Base-by-base conservation (phyloP, 1,140 invertebrate species). In the Rhopalosiphum padi region DNA sequence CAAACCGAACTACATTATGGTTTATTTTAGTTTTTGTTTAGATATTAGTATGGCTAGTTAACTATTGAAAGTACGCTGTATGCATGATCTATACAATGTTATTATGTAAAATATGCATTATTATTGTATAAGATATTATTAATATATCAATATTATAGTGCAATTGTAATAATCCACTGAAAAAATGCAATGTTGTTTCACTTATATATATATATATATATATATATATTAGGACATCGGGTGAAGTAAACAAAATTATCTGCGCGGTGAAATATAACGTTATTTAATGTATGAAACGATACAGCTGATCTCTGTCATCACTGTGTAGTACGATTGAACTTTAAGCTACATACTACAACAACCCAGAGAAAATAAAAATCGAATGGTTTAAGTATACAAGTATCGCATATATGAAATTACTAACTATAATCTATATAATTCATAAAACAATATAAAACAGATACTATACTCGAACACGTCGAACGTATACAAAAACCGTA, bases 391-490 rank as follows among this genome's bases (percentile, higher is more conserved):
- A 2, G 37, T 41, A 11, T 9, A 85, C 1, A 43, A 85, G 41
- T 43, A 41, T 41, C 9, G n/a, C n/a, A 25, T 43, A 85, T 77
- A 77, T n/a, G 15, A 77, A n/a, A 77, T 77, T 77, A 77, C 83
- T 4, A 23, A 85, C 37, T 41, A 41, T 83, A 41, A 41, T 41
- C 35, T 9, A 83, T 77, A 82, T 41, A 37, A 83, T 83, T 83
- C n/a, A 83, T 25, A 43, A 43, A 85, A 85, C 37, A 85, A 43
- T 85, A 85, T 25, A 85, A 85, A 85, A 85, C 83, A 85, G 83
- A 85, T 25, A 85, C 30, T 4, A 4, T 18, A n/a, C 15, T 51
- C 48, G 48, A 51, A 18, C 37, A 22, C 37, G 23, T 41, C 3
- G 30, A 15, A n/a, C 30, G 30, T 68, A n/a, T n/a, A 77, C 30